Percentiles rank a stretch among this genome's conserved stretches.
Conservation (phyloP, 2,888 invertebrate genomes). For the Panopea generosa region DNA sequence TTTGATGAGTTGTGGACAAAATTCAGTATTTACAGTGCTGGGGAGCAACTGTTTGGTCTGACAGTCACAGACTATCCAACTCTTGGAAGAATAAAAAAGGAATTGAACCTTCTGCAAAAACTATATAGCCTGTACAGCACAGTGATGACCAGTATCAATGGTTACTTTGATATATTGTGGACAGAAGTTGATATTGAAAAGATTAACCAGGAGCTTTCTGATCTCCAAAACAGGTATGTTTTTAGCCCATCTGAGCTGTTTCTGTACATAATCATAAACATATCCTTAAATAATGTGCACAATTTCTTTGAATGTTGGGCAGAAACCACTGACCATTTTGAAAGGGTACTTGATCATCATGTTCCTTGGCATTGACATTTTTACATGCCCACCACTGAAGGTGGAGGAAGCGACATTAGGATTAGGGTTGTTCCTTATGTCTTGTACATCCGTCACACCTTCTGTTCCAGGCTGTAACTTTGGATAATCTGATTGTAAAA, state of each 20-base stretch:
- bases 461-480: no score
- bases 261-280: slow-evolving; percentile 4
- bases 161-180: slow-evolving; percentile 84
- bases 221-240: slow-evolving; percentile 82
- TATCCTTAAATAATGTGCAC: background rate
- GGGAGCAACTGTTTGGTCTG: slow-evolving; percentile 84
- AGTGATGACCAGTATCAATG: slow-evolving; percentile 83
- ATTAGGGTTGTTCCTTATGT: no score
- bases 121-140: slow-evolving; percentile 83
- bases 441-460: no score
- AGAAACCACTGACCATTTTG: no score
- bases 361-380: no score
- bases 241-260: no score
- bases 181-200: slow-evolving; percentile 84
- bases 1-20: slow-evolving; percentile 84
- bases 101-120: slow-evolving; percentile 83
- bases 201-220: slow-evolving; percentile 82
- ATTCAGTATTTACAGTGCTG: slow-evolving; percentile 82
- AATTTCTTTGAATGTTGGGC: background rate
- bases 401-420: no score
- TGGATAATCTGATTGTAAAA: no score
- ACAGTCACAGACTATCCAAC: slow-evolving; percentile 82
- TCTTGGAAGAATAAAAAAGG: slow-evolving; percentile 80
- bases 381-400: no score
- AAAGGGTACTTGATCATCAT: no score